Conservation (phyloP, 2,888 invertebrate species). For the Idaea biselata region DNA sequence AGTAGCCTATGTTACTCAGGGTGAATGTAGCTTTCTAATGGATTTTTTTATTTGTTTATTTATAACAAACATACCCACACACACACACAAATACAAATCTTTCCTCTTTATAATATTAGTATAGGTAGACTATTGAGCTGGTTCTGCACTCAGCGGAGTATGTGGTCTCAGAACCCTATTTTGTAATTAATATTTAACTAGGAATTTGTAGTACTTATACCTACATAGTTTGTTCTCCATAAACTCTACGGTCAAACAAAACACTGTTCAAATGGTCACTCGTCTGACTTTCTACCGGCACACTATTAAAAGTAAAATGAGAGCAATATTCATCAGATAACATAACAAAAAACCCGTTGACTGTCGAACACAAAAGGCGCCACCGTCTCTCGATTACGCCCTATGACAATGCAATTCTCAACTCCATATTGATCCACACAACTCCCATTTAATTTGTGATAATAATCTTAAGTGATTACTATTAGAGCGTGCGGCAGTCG, state of each 20-base stretch:
- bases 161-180: too few species aligned
- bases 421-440: conserved; percentile 79
- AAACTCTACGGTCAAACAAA: not conserved
- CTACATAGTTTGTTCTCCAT: not conserved
- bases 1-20: too few species aligned
- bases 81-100: too few species aligned
- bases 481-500: not conserved
- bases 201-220: too few species aligned
- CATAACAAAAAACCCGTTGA: conserved; percentile 72
- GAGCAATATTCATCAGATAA: conserved; percentile 79
- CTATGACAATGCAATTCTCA: conserved; percentile 79
- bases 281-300: conserved; percentile 25
- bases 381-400: conserved; percentile 77
- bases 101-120: too few species aligned
- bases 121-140: too few species aligned
- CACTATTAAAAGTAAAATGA: conserved; percentile 55
- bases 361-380: conserved; percentile 71
- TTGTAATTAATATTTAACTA: too few species aligned
- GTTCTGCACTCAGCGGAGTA: too few species aligned
- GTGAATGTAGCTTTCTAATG: too few species aligned
- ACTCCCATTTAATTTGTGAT: conserved; percentile 30
- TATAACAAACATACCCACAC: too few species aligned
- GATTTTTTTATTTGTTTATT: too few species aligned
- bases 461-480: not conserved
- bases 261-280: conserved; percentile 3